A percentile compares a stretch with the other conserved stretches of the same genome.
Evolutionary conservation across 1,140 invertebrate species (phyloP).

Genomic region (Gonioctena quinquepunctata): DNA sequence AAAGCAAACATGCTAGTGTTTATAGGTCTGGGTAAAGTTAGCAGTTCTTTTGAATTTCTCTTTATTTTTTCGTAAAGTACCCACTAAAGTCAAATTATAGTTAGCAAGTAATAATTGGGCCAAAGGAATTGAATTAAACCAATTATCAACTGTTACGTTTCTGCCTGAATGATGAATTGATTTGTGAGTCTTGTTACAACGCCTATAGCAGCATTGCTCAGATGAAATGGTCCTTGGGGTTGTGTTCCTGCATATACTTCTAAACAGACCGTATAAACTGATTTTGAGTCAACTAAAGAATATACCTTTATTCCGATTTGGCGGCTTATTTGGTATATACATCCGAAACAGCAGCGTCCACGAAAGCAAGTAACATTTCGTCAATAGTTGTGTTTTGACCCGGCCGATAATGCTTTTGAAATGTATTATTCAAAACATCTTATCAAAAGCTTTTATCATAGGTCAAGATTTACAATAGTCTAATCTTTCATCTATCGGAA

Average conservation of each 20-base stretch:
- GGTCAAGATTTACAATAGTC: no score
- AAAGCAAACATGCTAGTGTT: neutral
- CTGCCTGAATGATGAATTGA: neutral
- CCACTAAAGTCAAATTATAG: neutral
- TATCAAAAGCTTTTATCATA: no score
- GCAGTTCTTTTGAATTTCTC: neutral
- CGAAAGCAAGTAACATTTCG: neutral
- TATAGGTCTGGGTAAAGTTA: neutral
- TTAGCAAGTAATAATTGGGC: neutral
- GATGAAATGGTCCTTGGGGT: neutral
- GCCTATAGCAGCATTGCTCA: neutral
- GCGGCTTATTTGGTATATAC: neutral
- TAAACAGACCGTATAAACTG: neutral
- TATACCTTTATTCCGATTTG: neutral
- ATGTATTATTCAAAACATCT: no score
- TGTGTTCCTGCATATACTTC: neutral
- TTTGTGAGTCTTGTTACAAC: neutral
- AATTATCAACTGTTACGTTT: neutral
- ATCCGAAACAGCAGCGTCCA: neutral
- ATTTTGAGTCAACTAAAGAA: neutral
- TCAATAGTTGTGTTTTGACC: neutral
- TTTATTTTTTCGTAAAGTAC: neutral
- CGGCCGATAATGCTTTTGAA: neutral
- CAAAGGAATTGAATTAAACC: neutral
- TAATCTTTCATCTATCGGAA: no score